A percentile compares a stretch with the other conserved stretches of the same genome.
These are phyloP conservation scores for Leptogaster cylindrica DNA, from an alignment of 2,888 invertebrate species.

Conservation along the genomic window DNA sequence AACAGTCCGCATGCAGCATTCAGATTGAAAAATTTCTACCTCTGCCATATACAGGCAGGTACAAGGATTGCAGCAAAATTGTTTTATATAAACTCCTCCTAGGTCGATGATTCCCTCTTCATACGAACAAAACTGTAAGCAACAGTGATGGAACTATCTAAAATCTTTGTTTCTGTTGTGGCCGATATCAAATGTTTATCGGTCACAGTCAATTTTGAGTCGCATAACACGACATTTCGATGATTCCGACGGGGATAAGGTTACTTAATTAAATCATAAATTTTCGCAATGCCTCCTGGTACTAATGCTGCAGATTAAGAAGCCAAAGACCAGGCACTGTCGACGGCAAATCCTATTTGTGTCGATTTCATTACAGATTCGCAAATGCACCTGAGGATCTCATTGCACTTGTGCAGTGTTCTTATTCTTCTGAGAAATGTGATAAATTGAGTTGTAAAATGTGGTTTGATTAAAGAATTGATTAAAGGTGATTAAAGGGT, in stretches of 20 bases:
- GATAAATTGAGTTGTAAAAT: slow-evolving; percentile 39
- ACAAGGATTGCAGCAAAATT: slow-evolving; percentile 26
- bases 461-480: slow-evolving; percentile 32
- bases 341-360: background rate
- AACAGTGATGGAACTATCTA: slow-evolving; percentile 5
- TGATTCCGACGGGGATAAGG: slow-evolving; percentile 39
- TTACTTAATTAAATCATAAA: slow-evolving; percentile 43
- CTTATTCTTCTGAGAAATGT: slow-evolving; percentile 36
- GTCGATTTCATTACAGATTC: background rate
- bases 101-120: background rate
- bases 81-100: slow-evolving; percentile 27
- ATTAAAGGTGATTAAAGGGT: slow-evolving; percentile 26
- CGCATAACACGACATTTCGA: slow-evolving; percentile 35
- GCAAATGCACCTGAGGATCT: background rate
- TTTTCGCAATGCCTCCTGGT: slow-evolving; percentile 35
- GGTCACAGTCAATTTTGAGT: slow-evolving; percentile 16
- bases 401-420: background rate
- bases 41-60: slow-evolving; percentile 16
- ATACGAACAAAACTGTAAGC: slow-evolving; percentile 1
- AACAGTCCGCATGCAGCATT: background rate
- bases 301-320: background rate
- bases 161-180: slow-evolving; percentile 22
- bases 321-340: background rate
- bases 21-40: slow-evolving; percentile 11
- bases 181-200: slow-evolving; percentile 1